Conservation (phyloP, 53 echinoderm and acorn worm species). For the Patiria pectinifera region DNA sequence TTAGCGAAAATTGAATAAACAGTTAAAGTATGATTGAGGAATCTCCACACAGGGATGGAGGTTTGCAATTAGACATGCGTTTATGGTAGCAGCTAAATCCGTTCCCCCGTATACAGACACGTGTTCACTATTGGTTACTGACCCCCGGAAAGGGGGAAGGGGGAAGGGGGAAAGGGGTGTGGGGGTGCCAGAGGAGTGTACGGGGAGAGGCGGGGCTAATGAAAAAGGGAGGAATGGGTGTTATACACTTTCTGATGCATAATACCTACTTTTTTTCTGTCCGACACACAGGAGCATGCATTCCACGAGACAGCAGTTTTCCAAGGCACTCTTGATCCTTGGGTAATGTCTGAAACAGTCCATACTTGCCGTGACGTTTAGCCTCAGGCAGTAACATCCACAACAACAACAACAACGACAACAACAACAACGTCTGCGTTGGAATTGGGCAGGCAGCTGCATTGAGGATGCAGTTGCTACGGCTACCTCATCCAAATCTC, state of each 20-base stretch:
- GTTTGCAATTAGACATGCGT: no score
- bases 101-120: no score
- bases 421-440: not conserved
- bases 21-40: no score
- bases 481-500: conserved; percentile 28
- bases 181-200: not conserved
- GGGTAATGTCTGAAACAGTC: conserved; percentile 42
- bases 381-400: conserved; percentile 32
- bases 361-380: conserved; percentile 15
- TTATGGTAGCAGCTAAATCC: no score
- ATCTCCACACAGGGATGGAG: no score
- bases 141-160: no score
- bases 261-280: conserved; percentile 41
- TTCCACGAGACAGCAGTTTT: conserved; percentile 38
- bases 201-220: not conserved
- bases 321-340: conserved; percentile 43
- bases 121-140: no score
- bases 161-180: no score
- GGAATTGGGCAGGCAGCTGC: conserved; percentile 33
- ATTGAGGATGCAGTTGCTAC: conserved; percentile 32
- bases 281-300: not conserved
- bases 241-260: not conserved
- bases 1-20: no score
- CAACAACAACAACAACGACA: conserved; percentile 16
- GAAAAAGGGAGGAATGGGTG: not conserved